Percentiles rank a stretch among this genome's conserved stretches.
Evolutionary conservation across 1,140 invertebrate genomes (phyloP).

Genomic region (Drosophila parvula): DNA sequence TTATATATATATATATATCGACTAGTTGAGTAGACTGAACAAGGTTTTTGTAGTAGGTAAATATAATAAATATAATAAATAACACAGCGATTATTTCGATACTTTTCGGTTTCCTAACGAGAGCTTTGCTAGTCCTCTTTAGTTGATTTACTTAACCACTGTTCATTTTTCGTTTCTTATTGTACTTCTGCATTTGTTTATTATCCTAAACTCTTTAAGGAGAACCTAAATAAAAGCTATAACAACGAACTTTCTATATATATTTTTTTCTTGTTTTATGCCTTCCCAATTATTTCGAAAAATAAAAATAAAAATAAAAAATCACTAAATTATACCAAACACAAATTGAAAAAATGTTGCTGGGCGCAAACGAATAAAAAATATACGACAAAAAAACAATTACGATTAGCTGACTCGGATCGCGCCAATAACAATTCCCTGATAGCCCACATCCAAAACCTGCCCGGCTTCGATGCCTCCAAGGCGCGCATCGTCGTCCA

Average conservation of each 20-base stretch:
- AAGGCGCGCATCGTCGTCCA: slow-evolving; percentile 88
- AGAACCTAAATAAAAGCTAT: slow-evolving; percentile 57
- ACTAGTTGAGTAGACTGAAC: slow-evolving; percentile 38
- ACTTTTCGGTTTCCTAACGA: slow-evolving; percentile 10
- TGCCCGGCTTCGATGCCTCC: slow-evolving; percentile 87
- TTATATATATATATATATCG: slow-evolving; percentile 29
- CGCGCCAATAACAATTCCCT: slow-evolving; percentile 87
- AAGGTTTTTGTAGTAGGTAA: slow-evolving; percentile 46
- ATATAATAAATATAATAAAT: slow-evolving; percentile 18
- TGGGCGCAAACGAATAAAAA: slow-evolving; percentile 38
- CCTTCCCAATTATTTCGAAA: slow-evolving; percentile 70
- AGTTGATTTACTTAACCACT: slow-evolving; percentile 26
- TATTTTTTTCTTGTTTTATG: slow-evolving; percentile 79
- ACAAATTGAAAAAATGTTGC: slow-evolving; percentile 38
- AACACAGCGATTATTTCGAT: slow-evolving; percentile 11
- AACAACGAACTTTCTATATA: slow-evolving; percentile 71
- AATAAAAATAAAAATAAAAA: slow-evolving; percentile 48
- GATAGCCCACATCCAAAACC: slow-evolving; percentile 87
- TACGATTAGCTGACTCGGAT: slow-evolving; percentile 83
- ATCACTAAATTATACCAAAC: slow-evolving; percentile 41
- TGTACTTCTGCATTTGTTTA: slow-evolving; percentile 43
- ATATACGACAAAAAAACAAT: slow-evolving; percentile 32
- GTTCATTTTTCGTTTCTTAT: slow-evolving; percentile 16
- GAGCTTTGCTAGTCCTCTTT: slow-evolving; percentile 57
- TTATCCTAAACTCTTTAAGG: slow-evolving; percentile 32